These are phyloP conservation scores for Periparus ater DNA, from an alignment of 2,797 vertebrate species.

Conservation along the genomic window DNA sequence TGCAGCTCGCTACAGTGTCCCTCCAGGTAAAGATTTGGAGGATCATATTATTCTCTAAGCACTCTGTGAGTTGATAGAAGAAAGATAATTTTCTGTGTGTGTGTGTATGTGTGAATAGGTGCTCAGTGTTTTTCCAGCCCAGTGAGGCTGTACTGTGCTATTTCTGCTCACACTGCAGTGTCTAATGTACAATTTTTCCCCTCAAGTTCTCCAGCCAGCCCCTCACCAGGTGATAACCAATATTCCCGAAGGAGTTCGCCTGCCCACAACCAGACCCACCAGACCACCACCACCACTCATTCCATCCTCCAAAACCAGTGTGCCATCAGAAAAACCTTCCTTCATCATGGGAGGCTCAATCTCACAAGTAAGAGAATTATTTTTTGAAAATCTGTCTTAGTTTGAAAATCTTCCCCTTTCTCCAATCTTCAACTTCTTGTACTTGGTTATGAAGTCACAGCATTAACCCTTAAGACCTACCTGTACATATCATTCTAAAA, in stretches of 20 bases:
- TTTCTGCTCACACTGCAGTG: neutral
- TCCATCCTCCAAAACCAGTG: constrained; percentile 90
- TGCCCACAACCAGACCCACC: constrained; percentile 89
- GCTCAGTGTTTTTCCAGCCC: neutral
- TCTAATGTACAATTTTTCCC: neutral
- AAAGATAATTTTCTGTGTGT: neutral
- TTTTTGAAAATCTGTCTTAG: neutral
- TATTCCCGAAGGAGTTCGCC: constrained; percentile 88
- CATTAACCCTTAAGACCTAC: neutral
- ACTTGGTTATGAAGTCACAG: rapidly evolving
- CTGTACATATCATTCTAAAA: neutral
- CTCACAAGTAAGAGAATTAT: constrained; percentile 86
- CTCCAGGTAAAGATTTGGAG: constrained; percentile 81
- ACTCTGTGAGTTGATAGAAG: neutral
- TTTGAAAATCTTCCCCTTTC: neutral
- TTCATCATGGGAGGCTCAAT: constrained; percentile 98
- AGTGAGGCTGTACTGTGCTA: neutral
- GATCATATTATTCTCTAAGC: neutral
- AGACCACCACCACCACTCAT: constrained; percentile 97
- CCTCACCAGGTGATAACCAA: constrained; percentile 91
- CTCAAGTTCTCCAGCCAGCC: constrained; percentile 91
- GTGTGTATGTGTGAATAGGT: neutral
- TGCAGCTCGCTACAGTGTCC: constrained; percentile 84
- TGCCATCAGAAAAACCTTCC: constrained; percentile 93
- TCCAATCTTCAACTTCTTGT: neutral